These are phyloP conservation scores for Trichogramma dendrolimi DNA, from an alignment of 2,888 invertebrate genomes.

Conservation along the genomic window DNA sequence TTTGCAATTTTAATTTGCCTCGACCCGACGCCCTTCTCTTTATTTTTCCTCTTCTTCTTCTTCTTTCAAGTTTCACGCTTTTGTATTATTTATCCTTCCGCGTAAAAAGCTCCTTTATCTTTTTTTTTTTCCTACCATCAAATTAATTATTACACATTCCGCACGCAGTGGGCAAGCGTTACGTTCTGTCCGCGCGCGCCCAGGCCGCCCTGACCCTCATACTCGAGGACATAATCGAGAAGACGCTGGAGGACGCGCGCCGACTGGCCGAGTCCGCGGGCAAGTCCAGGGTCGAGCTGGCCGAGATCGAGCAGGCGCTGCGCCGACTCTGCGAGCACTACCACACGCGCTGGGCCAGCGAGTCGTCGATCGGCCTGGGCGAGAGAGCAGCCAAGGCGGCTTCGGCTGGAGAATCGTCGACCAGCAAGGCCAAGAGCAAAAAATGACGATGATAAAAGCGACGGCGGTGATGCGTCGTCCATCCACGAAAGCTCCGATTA, in stretches of 20 bases:
- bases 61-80: neutral
- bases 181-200: slow-evolving; percentile 41
- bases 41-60: neutral
- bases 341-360: slow-evolving; percentile 19
- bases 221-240: slow-evolving; percentile 46
- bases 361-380: slow-evolving; percentile 1
- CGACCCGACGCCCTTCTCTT: neutral
- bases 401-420: neutral
- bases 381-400: neutral
- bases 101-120: neutral
- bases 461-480: too few relatives aligned
- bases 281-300: slow-evolving; percentile 40
- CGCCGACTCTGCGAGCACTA: slow-evolving; percentile 40
- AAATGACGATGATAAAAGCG: too few relatives aligned
- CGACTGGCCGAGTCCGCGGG: slow-evolving; percentile 43
- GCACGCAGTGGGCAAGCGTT: slow-evolving; percentile 34
- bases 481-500: too few relatives aligned
- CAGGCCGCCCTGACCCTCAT: slow-evolving; percentile 42
- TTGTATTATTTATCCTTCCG: slow-evolving; percentile 6
- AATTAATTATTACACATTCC: too few relatives aligned
- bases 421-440: neutral
- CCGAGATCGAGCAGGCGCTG: slow-evolving; percentile 45
- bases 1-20: slow-evolving; percentile 28
- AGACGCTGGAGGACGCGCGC: slow-evolving; percentile 45
- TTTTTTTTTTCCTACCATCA: too few relatives aligned